Evolutionary conservation across 2,797 vertebrate genomes (phyloP), one percentile per base, ranked within the genome.

Genomic region (Sebastes glaucus): DNA sequence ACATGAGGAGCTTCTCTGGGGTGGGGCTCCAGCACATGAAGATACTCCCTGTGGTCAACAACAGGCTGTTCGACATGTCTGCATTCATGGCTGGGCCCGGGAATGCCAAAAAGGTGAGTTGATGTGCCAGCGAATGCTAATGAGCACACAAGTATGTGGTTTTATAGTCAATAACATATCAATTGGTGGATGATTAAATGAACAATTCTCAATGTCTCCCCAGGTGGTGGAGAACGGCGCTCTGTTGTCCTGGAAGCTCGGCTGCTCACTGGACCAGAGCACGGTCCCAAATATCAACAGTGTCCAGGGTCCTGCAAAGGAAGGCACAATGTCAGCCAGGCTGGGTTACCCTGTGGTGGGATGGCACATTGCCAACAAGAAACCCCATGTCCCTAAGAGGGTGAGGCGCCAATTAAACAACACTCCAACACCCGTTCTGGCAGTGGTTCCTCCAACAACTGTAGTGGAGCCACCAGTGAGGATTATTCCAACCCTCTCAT

Each of bases 331-430:
- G 98, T 99, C 99, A 0, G 97, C 97, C 52, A 96, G 81, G 83
- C 96, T 99, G 52, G 97, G 98, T 53, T 99, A 97, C 89, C 99
- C 99, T 0, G 99, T 99, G 46, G 98, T 99, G 56, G 99, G 99
- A 7, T 99, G 99, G 99, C 98, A 99, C 86, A 98, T 99, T 0
- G 97, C 98, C 64, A 99, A 99, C 93, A 99, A 99, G 93, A 99
- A 99, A 79, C 97, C 97, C 30, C 96, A 97, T 32, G 87, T 97
- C 60, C 97, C 97, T 11, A 99, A 98, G 90, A 96, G 99, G 57
- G 96, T 98, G 57, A 95, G 97, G 78, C 94, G 99, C 52, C 97
- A 98, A 60, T 94, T 99, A 60, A 97, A 97, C n/a, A 97, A 97
- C 91, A 98, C 98, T 3, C 98, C 99, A 0, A 96, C 99, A 0